Evolutionary conservation across 2,888 invertebrate species (phyloP).

Genomic region (Bugulina stolonifera): DNA sequence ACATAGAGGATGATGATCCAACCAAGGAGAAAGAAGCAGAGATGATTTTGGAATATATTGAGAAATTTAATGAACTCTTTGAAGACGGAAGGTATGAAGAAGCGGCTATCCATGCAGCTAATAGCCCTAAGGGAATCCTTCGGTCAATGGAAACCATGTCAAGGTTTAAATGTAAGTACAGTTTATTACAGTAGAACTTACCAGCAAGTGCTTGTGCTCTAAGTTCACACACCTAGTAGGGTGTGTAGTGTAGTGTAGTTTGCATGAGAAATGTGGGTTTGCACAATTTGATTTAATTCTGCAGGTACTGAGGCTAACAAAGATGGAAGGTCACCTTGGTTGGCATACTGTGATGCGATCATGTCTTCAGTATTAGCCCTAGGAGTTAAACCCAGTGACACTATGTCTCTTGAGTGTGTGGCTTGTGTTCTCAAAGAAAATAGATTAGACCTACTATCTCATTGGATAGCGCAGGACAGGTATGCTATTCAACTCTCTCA

Average conservation of each 20-base stretch:
- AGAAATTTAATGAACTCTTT: constrained; percentile 52
- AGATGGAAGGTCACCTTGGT: constrained; percentile 39
- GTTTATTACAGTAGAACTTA: too few species aligned
- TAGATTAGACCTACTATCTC: constrained; percentile 44
- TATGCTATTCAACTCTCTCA: too few species aligned
- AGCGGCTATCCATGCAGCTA: constrained; percentile 52
- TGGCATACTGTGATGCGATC: constrained; percentile 50
- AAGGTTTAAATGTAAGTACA: constrained; percentile 46
- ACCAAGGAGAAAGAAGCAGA: constrained; percentile 51
- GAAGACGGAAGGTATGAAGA: constrained; percentile 47
- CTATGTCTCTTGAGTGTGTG: constrained; percentile 46
- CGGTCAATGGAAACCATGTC: constrained; percentile 49
- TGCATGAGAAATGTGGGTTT: too few species aligned
- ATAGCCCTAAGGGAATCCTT: constrained; percentile 51
- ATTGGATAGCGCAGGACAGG: constrained; percentile 52
- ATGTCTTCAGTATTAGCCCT: constrained; percentile 47
- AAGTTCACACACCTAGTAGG: too few species aligned
- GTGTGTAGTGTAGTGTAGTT: too few species aligned
- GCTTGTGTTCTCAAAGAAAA: constrained; percentile 45
- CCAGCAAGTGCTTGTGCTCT: too few species aligned
- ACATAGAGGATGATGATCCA: constrained; percentile 49
- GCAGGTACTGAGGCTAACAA: constrained; percentile 37
- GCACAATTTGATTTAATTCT: too few species aligned
- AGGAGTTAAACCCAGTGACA: constrained; percentile 40
- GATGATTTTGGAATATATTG: constrained; percentile 52